phyloP scores from a whole-genome alignment of 2,888 invertebrate genomes.

The Oeneis ivallda region DNA sequence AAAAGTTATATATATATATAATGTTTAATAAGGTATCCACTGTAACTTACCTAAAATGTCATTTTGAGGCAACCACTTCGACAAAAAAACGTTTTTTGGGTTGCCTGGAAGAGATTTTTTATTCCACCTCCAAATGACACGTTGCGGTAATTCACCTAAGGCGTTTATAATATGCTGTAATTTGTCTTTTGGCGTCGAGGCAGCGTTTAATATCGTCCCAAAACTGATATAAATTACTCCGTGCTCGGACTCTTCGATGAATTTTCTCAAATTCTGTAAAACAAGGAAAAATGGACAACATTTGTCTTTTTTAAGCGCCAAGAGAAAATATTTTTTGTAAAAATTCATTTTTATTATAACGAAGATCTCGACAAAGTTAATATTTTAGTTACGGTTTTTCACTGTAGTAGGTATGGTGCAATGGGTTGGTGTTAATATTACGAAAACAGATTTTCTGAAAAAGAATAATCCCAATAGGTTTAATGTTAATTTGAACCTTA shows the following conservation, averaged over 20 bases:
- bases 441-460: too few relatives aligned
- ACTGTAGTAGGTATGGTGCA: too few relatives aligned
- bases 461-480: too few relatives aligned
- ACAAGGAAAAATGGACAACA: slow-evolving; percentile 11
- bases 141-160: slow-evolving; percentile 83
- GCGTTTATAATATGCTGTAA: slow-evolving; percentile 81
- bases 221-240: slow-evolving; percentile 89
- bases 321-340: background rate
- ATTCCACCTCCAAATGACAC: slow-evolving; percentile 89
- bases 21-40: background rate
- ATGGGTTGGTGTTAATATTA: too few relatives aligned
- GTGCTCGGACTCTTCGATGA: slow-evolving; percentile 83
- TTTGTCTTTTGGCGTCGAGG: slow-evolving; percentile 82
- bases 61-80: slow-evolving; percentile 87
- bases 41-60: slow-evolving; percentile 84
- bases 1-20: too few relatives aligned
- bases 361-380: too few relatives aligned
- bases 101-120: slow-evolving; percentile 68
- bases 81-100: slow-evolving; percentile 84
- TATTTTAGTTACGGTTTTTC: too few relatives aligned
- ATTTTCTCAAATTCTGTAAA: slow-evolving; percentile 79
- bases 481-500: background rate
- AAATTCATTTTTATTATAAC: too few relatives aligned
- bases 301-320: background rate
- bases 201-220: slow-evolving; percentile 86